Conservation (phyloP, 2,888 invertebrate genomes). For the Scotopteryx bipunctaria region DNA sequence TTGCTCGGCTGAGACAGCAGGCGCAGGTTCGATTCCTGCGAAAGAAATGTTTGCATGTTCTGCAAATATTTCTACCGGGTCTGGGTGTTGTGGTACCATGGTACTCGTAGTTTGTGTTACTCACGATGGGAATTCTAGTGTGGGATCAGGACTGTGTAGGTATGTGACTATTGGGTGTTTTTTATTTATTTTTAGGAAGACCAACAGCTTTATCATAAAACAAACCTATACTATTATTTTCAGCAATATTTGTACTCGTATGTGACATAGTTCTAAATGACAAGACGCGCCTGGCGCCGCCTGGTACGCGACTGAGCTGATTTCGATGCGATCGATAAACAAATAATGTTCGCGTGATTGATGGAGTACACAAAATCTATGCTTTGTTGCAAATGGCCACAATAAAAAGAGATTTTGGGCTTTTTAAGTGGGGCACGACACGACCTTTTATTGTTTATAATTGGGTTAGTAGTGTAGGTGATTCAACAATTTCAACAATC, state of each 20-base stretch:
- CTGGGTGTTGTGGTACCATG: too few relatives aligned
- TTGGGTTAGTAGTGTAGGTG: conserved; percentile 36
- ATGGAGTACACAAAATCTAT: conserved; percentile 55
- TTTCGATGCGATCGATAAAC: conserved; percentile 67
- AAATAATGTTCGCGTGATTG: conserved; percentile 77
- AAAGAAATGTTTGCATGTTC: too few relatives aligned
- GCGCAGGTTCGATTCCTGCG: too few relatives aligned
- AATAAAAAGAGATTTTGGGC: conserved; percentile 38
- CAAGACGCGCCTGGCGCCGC: conserved; percentile 54
- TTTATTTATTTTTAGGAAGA: too few relatives aligned
- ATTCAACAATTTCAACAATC: conserved; percentile 8
- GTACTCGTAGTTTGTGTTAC: too few relatives aligned
- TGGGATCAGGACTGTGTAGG: too few relatives aligned
- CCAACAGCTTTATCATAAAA: too few relatives aligned
- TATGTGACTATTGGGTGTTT: too few relatives aligned
- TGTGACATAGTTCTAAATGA: conserved; percentile 49
- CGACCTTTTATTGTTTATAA: conserved; percentile 36
- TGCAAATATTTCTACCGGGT: too few relatives aligned
- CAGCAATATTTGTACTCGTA: conserved; percentile 29
- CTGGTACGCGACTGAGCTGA: conserved; percentile 61
- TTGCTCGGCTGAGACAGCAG: too few relatives aligned
- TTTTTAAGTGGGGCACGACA: conserved; percentile 34
- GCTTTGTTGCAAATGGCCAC: conserved; percentile 53
- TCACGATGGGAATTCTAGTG: too few relatives aligned
- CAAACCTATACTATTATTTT: neutral